phyloP scores from a whole-genome alignment of 2,888 invertebrate genomes.

The Anaspis maculata region DNA sequence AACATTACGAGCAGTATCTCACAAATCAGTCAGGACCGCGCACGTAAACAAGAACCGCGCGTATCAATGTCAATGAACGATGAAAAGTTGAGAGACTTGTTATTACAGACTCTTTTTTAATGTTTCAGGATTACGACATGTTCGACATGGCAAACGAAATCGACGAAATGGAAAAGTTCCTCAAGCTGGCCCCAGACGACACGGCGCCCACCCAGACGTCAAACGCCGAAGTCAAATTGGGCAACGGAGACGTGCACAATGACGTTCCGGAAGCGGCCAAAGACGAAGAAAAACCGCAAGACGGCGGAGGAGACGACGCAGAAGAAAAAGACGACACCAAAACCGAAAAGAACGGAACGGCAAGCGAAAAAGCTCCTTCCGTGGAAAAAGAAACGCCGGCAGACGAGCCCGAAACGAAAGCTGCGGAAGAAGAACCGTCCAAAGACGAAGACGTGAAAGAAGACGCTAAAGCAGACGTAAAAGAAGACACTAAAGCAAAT shows the following conservation, averaged over 20 bases:
- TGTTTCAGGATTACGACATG: constrained; percentile 79
- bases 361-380: too few species aligned
- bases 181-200: constrained; percentile 61
- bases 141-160: constrained; percentile 88
- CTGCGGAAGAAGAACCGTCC: too few species aligned
- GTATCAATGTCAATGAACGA: too few species aligned
- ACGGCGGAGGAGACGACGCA: constrained; percentile 16
- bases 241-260: constrained; percentile 30
- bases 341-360: too few species aligned
- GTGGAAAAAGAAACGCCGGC: constrained; percentile 17
- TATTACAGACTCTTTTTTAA: constrained; percentile 22
- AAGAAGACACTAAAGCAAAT: constrained; percentile 12
- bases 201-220: constrained; percentile 42
- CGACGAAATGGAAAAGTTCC: constrained; percentile 80
- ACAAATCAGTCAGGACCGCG: too few species aligned
- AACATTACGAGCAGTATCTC: too few species aligned
- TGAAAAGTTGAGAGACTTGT: too few species aligned
- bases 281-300: constrained; percentile 24
- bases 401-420: constrained; percentile 18
- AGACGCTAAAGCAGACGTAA: constrained; percentile 16
- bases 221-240: constrained; percentile 41
- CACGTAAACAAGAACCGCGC: too few species aligned
- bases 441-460: constrained; percentile 26
- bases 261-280: constrained; percentile 27
- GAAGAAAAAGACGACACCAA: constrained; percentile 13